Evolutionary conservation across 2,888 invertebrate genomes (phyloP).

Genomic region (Drosophila formosana): DNA sequence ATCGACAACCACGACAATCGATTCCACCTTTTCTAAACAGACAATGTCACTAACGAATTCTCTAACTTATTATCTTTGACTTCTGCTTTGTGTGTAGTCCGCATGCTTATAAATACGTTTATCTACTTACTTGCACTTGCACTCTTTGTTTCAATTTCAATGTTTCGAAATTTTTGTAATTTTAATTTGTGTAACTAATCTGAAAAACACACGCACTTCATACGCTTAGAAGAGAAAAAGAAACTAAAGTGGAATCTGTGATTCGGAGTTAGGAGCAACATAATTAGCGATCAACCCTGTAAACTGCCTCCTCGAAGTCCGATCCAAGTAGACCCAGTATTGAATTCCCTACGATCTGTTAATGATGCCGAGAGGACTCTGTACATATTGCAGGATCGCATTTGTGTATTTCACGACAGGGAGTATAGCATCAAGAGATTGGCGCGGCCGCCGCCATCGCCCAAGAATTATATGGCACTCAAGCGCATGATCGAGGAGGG

Average conservation of each 20-base stretch:
- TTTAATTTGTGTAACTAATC: constrained; percentile 27
- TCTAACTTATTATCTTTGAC: constrained; percentile 15
- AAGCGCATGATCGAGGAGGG: constrained; percentile 83
- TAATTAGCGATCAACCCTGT: constrained; percentile 12
- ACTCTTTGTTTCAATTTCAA: constrained; percentile 18
- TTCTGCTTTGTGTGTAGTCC: constrained; percentile 54
- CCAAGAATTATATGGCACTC: constrained; percentile 80
- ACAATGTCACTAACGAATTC: constrained; percentile 16
- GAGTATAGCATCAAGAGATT: constrained; percentile 81
- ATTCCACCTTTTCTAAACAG: constrained; percentile 33
- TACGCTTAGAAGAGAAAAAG: constrained; percentile 2
- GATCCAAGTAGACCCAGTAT: constrained; percentile 29
- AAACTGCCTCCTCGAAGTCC: constrained; percentile 15
- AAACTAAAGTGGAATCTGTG: neutral
- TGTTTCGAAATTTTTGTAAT: neutral
- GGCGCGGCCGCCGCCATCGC: constrained; percentile 82
- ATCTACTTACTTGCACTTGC: constrained; percentile 43
- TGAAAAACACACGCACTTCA: constrained; percentile 30
- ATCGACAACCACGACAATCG: constrained; percentile 58
- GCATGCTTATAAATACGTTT: constrained; percentile 39
- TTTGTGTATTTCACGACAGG: constrained; percentile 79
- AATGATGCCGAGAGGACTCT: constrained; percentile 28
- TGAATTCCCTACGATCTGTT: neutral
- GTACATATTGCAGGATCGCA: constrained; percentile 81
- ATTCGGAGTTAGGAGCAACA: constrained; percentile 16